A percentile compares a stretch with the other conserved stretches of the same genome.
phyloP scores from a whole-genome alignment of 1,140 invertebrate species.

The Globodera ellingtonae region DNA sequence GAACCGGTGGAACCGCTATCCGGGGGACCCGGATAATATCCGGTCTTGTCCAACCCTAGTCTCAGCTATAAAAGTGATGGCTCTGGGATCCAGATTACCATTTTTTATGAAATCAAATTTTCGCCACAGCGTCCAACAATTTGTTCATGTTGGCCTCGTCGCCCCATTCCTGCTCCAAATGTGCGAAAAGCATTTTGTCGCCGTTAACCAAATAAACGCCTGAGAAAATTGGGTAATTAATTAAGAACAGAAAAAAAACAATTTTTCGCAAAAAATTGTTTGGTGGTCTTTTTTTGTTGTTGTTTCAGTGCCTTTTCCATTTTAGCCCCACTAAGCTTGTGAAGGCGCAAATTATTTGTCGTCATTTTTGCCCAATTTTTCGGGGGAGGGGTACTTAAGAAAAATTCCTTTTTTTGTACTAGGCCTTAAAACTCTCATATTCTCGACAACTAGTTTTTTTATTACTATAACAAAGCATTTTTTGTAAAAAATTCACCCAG shows the following conservation, averaged over 20 bases:
- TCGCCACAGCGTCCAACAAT: conserved; percentile 33
- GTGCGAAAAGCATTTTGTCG: conserved; percentile 47
- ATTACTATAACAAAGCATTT: background rate
- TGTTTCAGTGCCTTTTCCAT: background rate
- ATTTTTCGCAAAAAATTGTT: background rate
- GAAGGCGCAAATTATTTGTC: too few relatives aligned
- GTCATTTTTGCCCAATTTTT: too few relatives aligned
- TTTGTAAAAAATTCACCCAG: background rate
- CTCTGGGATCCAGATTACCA: too few relatives aligned
- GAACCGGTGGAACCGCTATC: too few relatives aligned
- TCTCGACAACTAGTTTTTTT: background rate
- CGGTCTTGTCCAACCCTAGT: too few relatives aligned
- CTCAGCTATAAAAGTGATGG: too few relatives aligned
- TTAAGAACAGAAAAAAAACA: background rate
- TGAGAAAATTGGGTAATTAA: conserved; percentile 22
- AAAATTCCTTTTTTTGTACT: background rate
- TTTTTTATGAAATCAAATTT: conserved; percentile 16
- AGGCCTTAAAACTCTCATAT: background rate
- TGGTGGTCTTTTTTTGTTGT: background rate
- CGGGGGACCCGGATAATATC: too few relatives aligned
- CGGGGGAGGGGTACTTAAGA: too few relatives aligned
- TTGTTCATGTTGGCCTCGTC: conserved; percentile 40
- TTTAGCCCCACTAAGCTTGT: too few relatives aligned
- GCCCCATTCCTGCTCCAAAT: conserved; percentile 51
- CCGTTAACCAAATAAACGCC: conserved; percentile 52